Conservation (phyloP, 2,113 vertebrate genomes). For the Menura novaehollandiae region DNA sequence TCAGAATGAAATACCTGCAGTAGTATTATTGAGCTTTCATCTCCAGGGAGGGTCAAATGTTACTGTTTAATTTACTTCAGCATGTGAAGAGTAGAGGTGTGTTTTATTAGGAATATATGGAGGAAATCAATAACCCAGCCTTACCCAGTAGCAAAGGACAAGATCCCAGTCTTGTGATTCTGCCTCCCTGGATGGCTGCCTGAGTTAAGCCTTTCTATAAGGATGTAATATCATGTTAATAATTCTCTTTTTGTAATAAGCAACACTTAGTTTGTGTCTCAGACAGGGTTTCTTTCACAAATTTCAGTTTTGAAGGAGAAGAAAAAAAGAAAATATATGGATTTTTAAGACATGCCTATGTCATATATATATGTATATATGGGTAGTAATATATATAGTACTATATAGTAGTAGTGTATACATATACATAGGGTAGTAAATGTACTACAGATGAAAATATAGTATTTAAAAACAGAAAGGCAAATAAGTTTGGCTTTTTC, state of each 20-base stretch:
- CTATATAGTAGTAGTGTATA: too few relatives aligned
- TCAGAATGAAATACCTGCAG: not conserved
- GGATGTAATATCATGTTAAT: not conserved
- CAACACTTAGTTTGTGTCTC: not conserved
- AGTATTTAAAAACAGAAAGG: not conserved
- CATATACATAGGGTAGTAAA: too few relatives aligned
- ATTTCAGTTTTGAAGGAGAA: not conserved
- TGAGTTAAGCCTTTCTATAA: not conserved
- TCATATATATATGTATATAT: not conserved
- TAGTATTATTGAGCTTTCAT: not conserved
- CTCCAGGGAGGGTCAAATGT: not conserved
- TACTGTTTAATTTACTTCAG: constrained; percentile 26
- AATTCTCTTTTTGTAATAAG: not conserved
- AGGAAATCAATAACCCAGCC: not conserved
- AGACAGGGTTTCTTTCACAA: not conserved
- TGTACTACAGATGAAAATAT: too few relatives aligned
- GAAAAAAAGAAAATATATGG: not conserved
- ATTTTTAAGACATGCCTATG: not conserved
- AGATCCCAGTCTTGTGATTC: not conserved
- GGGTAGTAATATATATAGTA: too few relatives aligned
- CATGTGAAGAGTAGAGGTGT: not conserved
- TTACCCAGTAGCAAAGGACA: not conserved
- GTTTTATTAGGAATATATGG: not conserved
- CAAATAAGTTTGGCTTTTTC: not conserved
- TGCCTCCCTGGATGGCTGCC: not conserved